phyloP scores from a whole-genome alignment of 2,888 invertebrate species.

The Athetis lepigone region DNA sequence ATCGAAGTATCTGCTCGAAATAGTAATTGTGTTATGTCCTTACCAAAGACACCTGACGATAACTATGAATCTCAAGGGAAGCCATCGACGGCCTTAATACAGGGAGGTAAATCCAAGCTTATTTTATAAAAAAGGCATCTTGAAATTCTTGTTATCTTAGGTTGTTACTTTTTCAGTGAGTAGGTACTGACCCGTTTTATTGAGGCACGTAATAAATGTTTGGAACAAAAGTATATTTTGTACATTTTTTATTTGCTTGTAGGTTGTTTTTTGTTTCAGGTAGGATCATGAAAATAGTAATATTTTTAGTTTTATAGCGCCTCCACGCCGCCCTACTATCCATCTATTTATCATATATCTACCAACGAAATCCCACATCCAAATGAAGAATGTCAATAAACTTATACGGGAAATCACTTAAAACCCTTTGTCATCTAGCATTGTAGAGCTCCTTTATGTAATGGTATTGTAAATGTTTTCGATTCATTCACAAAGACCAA shows the following conservation, averaged over 20 bases:
- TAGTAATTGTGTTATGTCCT: conserved; percentile 43
- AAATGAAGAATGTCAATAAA: too few relatives aligned
- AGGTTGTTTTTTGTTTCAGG: too few relatives aligned
- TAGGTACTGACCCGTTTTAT: conserved; percentile 1
- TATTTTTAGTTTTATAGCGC: background rate
- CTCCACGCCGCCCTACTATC: too few relatives aligned
- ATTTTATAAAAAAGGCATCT: conserved; percentile 28
- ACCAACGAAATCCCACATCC: too few relatives aligned
- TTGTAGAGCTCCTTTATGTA: too few relatives aligned
- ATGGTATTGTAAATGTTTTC: too few relatives aligned
- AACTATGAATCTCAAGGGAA: conserved; percentile 27
- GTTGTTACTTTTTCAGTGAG: conserved; percentile 13
- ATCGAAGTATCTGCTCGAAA: conserved; percentile 29
- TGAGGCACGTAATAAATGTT: conserved; percentile 2
- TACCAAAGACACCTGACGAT: conserved; percentile 31
- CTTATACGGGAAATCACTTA: too few relatives aligned
- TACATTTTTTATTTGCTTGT: background rate
- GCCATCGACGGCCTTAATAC: conserved; percentile 10
- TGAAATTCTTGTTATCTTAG: conserved; percentile 18
- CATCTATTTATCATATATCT: too few relatives aligned
- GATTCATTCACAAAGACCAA: too few relatives aligned
- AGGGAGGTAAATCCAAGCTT: conserved; percentile 34
- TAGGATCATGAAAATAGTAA: too few relatives aligned
- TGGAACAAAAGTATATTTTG: background rate
- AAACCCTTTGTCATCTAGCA: too few relatives aligned